Evolutionary conservation across 2,113 vertebrate genomes (phyloP).

Genomic region (Dipodomys merriami): DNA sequence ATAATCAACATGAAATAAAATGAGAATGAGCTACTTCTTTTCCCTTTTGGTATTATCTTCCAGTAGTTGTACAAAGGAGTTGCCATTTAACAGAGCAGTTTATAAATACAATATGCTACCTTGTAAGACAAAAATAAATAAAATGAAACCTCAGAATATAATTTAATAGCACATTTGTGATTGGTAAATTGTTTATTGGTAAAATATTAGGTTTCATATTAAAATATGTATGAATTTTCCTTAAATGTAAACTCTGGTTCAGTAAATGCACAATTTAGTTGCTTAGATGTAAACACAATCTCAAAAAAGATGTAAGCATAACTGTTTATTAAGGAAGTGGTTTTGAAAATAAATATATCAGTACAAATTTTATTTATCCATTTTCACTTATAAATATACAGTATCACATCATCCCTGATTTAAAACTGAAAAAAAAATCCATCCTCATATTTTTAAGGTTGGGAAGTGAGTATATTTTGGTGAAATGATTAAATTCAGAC

Average conservation of each 20-base stretch:
- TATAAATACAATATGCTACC: too few species aligned
- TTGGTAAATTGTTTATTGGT: background rate
- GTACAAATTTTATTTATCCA: background rate
- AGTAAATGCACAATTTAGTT: background rate
- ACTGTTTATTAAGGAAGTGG: background rate
- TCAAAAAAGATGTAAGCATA: background rate
- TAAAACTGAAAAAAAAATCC: background rate
- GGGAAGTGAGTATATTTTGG: background rate
- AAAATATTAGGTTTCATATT: background rate
- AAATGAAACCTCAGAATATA: background rate
- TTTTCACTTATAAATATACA: background rate
- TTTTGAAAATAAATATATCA: too few species aligned
- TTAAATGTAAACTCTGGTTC: background rate
- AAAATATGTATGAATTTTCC: background rate
- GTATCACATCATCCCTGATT: too few species aligned
- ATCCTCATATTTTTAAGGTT: background rate
- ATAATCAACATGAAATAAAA: too few species aligned
- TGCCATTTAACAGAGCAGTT: too few species aligned
- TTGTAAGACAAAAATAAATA: too few species aligned
- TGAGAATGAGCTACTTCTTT: too few species aligned
- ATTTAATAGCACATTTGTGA: background rate
- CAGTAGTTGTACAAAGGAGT: too few species aligned
- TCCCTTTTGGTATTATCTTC: too few species aligned
- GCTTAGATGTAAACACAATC: background rate
- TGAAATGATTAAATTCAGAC: background rate